These are phyloP conservation scores for Lepeophtheirus salmonis DNA, from an alignment of 1,140 invertebrate genomes.

Conservation along the genomic window DNA sequence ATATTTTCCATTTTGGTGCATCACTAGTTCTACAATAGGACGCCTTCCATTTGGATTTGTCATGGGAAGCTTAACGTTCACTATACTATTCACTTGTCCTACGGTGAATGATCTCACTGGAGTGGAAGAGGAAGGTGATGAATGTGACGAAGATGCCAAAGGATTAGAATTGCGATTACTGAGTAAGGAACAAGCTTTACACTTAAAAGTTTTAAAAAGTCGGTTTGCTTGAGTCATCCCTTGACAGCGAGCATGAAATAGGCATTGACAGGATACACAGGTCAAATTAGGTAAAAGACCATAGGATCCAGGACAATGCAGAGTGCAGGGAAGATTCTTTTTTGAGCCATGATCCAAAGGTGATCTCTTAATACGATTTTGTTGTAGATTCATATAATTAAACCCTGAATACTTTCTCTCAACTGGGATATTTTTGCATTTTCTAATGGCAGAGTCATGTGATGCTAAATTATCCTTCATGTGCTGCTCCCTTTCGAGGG, in stretches of 20 bases:
- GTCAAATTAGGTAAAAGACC: neutral
- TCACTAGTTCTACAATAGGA: slow-evolving; percentile 15
- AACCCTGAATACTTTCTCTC: neutral
- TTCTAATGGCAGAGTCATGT: slow-evolving; percentile 14
- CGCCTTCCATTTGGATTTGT: neutral
- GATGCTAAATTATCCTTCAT: slow-evolving; percentile 13
- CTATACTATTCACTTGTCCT: too few relatives aligned
- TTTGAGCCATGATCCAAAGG: neutral
- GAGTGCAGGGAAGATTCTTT: neutral
- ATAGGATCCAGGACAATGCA: neutral
- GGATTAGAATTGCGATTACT: neutral
- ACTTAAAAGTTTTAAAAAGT: neutral
- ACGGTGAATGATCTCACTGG: too few relatives aligned
- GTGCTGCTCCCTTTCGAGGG: neutral
- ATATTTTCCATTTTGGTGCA: slow-evolving; percentile 7
- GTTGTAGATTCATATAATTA: too few relatives aligned
- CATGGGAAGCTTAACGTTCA: slow-evolving; percentile 15
- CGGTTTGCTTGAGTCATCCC: neutral
- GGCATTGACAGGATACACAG: neutral
- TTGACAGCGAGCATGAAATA: neutral
- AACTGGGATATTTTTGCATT: slow-evolving; percentile 7
- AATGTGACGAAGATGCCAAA: neutral
- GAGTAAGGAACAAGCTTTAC: neutral
- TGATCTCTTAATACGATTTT: neutral
- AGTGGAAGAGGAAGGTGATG: too few relatives aligned